A percentile compares a stretch with the other conserved stretches of the same genome.
Evolutionary conservation across 2,113 vertebrate genomes (phyloP).

Genomic region (Sturnira hondurensis): DNA sequence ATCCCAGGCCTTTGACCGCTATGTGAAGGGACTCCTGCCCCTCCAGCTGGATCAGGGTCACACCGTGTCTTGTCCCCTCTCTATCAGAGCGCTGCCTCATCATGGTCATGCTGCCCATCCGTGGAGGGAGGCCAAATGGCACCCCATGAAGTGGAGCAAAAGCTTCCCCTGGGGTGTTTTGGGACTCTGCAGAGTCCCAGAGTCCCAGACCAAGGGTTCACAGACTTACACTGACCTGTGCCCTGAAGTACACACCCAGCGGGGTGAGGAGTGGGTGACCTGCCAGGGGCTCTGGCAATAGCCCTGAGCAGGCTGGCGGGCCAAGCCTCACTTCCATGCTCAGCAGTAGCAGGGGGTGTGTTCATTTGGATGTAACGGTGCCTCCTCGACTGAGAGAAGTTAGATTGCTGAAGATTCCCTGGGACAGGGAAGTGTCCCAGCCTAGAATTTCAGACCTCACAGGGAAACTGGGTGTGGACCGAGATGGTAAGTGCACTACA

Average conservation of each 20-base stretch:
- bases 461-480: background rate
- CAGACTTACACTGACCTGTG: background rate
- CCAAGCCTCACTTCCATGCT: background rate
- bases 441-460: background rate
- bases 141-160: background rate
- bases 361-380: background rate
- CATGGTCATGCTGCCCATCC: too few species aligned
- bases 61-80: fast-evolving
- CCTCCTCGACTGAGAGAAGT: background rate
- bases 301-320: background rate
- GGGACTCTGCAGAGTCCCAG: background rate
- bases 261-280: background rate
- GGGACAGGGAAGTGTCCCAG: background rate
- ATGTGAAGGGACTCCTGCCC: background rate
- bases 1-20: too few species aligned
- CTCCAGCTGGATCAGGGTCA: background rate
- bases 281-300: background rate
- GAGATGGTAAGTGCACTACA: background rate
- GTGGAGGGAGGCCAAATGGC: background rate
- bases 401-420: background rate
- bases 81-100: background rate
- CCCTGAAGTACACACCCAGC: fast-evolving
- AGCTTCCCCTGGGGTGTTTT: too few species aligned
- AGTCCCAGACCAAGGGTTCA: background rate
- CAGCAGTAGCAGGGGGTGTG: background rate